Percentiles rank a stretch among this genome's conserved stretches.
phyloP scores from a whole-genome alignment of 2,797 vertebrate species.

The Rhodeus uyekii region DNA sequence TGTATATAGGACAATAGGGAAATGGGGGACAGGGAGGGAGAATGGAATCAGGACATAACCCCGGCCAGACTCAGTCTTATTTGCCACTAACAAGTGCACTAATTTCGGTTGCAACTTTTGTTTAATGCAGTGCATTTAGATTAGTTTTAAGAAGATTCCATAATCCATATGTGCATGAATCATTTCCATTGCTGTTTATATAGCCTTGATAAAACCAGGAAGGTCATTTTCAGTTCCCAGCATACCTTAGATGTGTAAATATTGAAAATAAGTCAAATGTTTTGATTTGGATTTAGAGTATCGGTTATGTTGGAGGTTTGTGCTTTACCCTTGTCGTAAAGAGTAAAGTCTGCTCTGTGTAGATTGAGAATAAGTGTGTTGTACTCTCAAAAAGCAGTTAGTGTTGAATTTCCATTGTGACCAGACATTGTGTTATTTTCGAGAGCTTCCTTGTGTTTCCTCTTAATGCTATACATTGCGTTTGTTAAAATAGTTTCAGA shows the following conservation, averaged over 20 bases:
- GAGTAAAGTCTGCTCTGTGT: no score
- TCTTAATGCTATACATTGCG: not conserved
- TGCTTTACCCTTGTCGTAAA: not conserved
- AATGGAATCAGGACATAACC: not conserved
- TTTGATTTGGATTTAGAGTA: not conserved
- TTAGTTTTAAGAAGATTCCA: not conserved
- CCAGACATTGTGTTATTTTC: not conserved
- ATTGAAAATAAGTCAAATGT: not conserved
- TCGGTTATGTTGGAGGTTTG: not conserved
- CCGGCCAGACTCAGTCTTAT: not conserved
- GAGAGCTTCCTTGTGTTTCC: not conserved
- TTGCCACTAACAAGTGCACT: not conserved
- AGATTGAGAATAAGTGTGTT: not conserved
- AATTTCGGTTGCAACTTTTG: not conserved
- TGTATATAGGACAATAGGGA: not conserved
- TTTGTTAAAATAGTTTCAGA: not conserved
- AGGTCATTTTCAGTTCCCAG: not conserved
- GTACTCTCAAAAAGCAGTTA: not conserved
- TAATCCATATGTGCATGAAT: not conserved
- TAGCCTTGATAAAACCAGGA: not conserved
- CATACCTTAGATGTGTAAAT: not conserved
- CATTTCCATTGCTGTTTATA: not conserved
- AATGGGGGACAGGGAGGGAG: not conserved
- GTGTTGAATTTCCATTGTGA: not conserved
- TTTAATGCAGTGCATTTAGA: not conserved